Conservation (phyloP, 2,888 invertebrate genomes). For the Cryptus viduatorius region DNA sequence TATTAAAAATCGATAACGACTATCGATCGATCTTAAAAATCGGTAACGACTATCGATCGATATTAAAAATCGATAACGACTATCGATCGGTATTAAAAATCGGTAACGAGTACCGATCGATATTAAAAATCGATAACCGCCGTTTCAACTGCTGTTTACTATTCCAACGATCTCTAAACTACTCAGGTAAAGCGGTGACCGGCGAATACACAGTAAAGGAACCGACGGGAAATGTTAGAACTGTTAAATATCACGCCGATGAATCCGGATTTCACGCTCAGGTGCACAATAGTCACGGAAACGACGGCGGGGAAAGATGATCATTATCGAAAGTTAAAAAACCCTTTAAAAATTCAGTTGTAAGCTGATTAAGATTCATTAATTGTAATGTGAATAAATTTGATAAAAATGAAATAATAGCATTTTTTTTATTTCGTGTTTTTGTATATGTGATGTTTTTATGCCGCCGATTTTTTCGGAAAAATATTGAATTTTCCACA, state of each 20-base stretch:
- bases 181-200: slow-evolving; percentile 91
- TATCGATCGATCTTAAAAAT: no score
- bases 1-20: background rate
- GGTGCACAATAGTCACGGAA: slow-evolving; percentile 82
- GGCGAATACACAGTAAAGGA: slow-evolving; percentile 89
- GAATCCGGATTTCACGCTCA: slow-evolving; percentile 88
- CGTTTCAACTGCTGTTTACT: background rate
- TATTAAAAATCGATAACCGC: background rate
- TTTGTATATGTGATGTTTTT: no score
- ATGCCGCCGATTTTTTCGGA: no score
- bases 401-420: no score
- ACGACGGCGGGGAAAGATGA: slow-evolving; percentile 69
- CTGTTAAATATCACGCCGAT: slow-evolving; percentile 89
- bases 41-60: background rate
- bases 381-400: slow-evolving; percentile 13
- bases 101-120: background rate
- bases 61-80: background rate
- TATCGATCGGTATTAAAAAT: background rate
- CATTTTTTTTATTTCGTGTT: no score
- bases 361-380: background rate
- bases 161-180: slow-evolving; percentile 76
- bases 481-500: no score
- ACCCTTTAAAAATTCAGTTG: background rate
- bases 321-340: slow-evolving; percentile 33
- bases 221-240: slow-evolving; percentile 88